phyloP scores from a whole-genome alignment of 2,888 invertebrate genomes.

The Arrhopalites spinosus region DNA sequence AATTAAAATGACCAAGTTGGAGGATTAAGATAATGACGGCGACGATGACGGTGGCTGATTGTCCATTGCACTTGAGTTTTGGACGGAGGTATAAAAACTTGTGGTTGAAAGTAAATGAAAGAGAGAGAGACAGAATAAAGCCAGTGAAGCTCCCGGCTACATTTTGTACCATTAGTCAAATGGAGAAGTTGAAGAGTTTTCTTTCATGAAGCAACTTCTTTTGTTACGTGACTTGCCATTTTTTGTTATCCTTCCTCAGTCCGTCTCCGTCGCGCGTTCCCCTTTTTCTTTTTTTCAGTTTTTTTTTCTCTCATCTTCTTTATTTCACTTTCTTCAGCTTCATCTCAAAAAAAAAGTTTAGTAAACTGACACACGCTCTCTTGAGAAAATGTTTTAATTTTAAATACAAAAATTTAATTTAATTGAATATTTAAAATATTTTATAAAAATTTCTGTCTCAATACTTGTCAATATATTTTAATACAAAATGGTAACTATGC shows the following conservation, averaged over 20 bases:
- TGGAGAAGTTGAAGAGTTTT: constrained; percentile 2
- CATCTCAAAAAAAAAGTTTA: too few relatives aligned
- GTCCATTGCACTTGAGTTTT: too few relatives aligned
- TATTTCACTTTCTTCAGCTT: background rate
- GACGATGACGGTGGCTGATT: too few relatives aligned
- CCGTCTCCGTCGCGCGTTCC: background rate
- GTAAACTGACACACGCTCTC: too few relatives aligned
- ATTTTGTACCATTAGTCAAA: background rate
- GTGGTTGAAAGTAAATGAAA: constrained; percentile 1
- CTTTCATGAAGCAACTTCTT: constrained; percentile 2
- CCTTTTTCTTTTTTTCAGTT: background rate
- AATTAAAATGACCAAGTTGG: too few relatives aligned
- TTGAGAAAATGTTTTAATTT: too few relatives aligned
- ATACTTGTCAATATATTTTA: too few relatives aligned
- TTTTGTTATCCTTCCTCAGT: background rate
- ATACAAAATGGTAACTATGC: too few relatives aligned
- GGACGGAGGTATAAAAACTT: background rate
- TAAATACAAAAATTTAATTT: too few relatives aligned
- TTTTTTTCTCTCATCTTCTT: background rate
- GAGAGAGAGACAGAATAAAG: background rate
- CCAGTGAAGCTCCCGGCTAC: background rate
- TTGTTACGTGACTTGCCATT: background rate
- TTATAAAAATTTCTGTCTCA: too few relatives aligned
- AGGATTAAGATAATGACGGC: too few relatives aligned
- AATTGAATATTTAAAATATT: too few relatives aligned